Conservation (phyloP, 2,113 vertebrate genomes). For the Neogale vison region DNA sequence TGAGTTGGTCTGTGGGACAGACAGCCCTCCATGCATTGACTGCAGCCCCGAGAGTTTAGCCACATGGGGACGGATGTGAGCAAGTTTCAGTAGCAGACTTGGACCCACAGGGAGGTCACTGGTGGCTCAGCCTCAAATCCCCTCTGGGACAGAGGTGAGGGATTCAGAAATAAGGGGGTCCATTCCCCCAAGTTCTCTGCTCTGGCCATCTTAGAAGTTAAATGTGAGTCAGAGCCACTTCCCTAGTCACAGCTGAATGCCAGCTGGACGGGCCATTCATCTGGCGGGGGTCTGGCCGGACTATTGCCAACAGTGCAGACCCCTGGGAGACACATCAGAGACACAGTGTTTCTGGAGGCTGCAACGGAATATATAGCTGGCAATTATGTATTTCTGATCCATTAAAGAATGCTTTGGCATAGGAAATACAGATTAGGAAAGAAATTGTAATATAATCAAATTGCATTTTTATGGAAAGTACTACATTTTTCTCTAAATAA, state of each 20-base stretch:
- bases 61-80: not conserved
- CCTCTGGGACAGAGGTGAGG: not conserved
- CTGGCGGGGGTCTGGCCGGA: not conserved
- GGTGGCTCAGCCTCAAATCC: not conserved
- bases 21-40: rapidly evolving
- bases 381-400: conserved; percentile 63
- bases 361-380: not conserved
- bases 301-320: not conserved
- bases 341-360: conserved; percentile 34
- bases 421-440: conserved; percentile 74
- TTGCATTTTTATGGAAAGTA: conserved; percentile 78
- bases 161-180: not conserved
- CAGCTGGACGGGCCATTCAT: not conserved
- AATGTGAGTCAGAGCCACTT: not conserved
- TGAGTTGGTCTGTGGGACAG: not conserved
- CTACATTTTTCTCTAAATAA: conserved; percentile 78
- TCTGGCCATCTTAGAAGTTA: not conserved
- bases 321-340: not conserved
- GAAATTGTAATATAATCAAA: conserved; percentile 78
- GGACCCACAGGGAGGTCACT: not conserved
- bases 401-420: conserved; percentile 71
- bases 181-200: not conserved
- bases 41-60: not conserved
- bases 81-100: not conserved
- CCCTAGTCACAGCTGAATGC: rapidly evolving